phyloP scores from a whole-genome alignment of 2,113 vertebrate species.

The Coracopsis vasa region DNA sequence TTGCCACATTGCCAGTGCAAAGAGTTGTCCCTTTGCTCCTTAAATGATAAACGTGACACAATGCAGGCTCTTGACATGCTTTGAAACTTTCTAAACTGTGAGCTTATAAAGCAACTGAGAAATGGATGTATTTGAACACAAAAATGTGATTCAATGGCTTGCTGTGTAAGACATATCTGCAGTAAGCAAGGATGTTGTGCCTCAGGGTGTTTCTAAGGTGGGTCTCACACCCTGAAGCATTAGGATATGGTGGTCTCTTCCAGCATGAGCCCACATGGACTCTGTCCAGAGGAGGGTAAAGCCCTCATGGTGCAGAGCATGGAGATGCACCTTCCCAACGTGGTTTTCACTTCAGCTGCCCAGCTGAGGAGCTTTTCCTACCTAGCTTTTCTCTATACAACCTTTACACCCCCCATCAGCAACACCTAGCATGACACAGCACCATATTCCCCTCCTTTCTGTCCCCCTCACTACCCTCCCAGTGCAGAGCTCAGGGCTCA shows the following conservation, averaged over 20 bases:
- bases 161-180: neutral
- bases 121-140: neutral
- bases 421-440: neutral
- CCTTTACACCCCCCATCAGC: neutral
- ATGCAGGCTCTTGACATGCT: neutral
- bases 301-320: too few relatives aligned
- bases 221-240: neutral
- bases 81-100: neutral
- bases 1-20: neutral
- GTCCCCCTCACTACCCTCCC: neutral
- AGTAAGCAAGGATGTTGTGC: neutral
- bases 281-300: neutral
- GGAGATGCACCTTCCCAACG: neutral
- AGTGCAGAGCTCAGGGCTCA: neutral
- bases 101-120: neutral
- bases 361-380: neutral
- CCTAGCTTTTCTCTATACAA: neutral
- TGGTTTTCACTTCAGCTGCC: neutral
- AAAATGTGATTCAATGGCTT: neutral
- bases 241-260: neutral
- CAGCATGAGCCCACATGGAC: neutral
- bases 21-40: neutral
- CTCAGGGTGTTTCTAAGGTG: neutral
- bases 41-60: neutral
- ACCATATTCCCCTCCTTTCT: neutral